Base-by-base conservation (phyloP, 2,888 invertebrate genomes). In the Limnephilus marmoratus region DNA sequence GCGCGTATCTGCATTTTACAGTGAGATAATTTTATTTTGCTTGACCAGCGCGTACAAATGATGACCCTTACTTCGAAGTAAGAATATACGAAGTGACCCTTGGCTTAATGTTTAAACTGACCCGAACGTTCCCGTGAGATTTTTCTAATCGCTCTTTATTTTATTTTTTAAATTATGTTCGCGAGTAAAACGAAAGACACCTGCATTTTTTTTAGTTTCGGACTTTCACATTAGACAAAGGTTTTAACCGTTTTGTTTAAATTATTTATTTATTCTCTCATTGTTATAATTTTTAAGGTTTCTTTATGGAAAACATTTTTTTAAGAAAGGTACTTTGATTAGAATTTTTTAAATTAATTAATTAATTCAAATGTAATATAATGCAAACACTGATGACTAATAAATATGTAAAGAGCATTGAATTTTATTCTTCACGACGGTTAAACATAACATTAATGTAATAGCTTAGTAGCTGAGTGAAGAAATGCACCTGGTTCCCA, bases 31-130 rank as follows among this genome's bases (percentile, higher is more conserved):
- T 68, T 68, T 68, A 68, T 68, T 85, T 34, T 34, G 85, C 85
- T 91, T 91, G 91, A 91, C 91, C 91, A 91, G 85, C 45, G 45
- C 49, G 49, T 34, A 91, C 87, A 87, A 87, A 90, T 85, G 41
- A 85, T 68, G 34, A 29, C 68, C 68, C 24, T 68, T 68, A n/a
- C 68, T 68, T n/a, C 5, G 68, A 9, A 24, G 7, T 24, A 24
- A 68, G 68, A 68, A 68, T 24, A 68, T 68, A 9, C 68, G 31
- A 31, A 85, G 37, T 86, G 41, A 68, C 86, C 80, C 86, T 29
- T 29, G 53, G 88, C 12, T 15, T 29, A 18, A 31, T 45, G n/a
- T 37, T 29, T 80, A 15, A 49, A 86, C 80, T 91, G 91, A 81
- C 91, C 91, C 91, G 29, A 29, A 24, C 29, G 85, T 88, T 88